Conservation (phyloP, 2,888 invertebrate genomes). For the Quadroppia sp. region DNA sequence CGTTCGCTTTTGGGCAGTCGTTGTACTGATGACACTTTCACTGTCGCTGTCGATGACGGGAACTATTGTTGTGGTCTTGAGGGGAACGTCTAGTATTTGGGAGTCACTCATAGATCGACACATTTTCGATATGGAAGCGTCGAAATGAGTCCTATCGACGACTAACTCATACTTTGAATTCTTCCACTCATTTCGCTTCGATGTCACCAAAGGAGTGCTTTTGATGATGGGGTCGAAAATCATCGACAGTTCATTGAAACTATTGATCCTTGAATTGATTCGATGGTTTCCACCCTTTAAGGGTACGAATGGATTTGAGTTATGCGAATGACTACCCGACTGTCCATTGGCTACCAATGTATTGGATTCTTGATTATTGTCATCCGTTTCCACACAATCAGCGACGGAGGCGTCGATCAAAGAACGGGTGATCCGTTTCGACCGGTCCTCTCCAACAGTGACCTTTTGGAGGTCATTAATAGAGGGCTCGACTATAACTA, state of each 20-base stretch:
- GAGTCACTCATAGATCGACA: background rate
- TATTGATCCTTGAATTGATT: no score
- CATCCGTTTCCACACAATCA: no score
- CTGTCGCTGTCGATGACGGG: background rate
- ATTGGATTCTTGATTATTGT: no score
- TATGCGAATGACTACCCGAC: no score
- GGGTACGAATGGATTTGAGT: no score
- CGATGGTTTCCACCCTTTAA: no score
- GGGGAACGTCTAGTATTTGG: background rate
- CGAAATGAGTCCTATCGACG: background rate
- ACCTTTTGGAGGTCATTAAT: no score
- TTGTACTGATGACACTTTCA: no score
- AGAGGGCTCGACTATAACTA: background rate
- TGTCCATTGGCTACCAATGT: no score
- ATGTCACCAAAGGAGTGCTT: constrained; percentile 2
- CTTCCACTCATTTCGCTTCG: background rate
- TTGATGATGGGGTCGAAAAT: constrained; percentile 6
- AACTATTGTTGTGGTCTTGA: constrained; percentile 7
- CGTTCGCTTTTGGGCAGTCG: background rate
- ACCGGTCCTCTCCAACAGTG: background rate
- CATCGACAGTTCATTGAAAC: background rate
- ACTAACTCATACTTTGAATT: background rate
- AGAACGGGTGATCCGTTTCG: no score
- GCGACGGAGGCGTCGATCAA: no score
- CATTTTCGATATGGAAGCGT: background rate